Conservation (phyloP, 2,113 vertebrate genomes). For the Connochaetes taurinus region DNA sequence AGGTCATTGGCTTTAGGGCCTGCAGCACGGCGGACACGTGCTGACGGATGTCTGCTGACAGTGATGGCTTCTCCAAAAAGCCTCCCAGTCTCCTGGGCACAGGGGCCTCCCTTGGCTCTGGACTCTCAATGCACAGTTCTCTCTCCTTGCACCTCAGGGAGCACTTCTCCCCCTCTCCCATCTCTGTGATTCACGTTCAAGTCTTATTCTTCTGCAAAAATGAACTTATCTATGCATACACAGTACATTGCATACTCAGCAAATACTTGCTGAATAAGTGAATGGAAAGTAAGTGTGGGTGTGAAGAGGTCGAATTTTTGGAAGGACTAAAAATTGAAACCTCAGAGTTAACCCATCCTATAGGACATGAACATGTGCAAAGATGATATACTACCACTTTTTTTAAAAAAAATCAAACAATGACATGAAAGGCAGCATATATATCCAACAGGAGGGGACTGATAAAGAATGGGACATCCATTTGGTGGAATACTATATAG, state of each 20-base stretch:
- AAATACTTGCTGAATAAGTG: neutral
- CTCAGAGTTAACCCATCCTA: neutral
- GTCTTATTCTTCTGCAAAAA: neutral
- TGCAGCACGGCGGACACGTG: fast-evolving
- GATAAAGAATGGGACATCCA: neutral
- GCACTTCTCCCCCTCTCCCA: neutral
- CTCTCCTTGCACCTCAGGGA: neutral
- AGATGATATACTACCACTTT: neutral
- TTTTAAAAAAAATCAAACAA: neutral
- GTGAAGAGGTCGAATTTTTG: neutral
- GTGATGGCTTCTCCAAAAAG: neutral
- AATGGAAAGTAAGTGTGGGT: neutral
- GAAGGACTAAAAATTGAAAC: neutral
- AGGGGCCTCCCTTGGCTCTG: neutral
- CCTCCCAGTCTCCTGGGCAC: neutral
- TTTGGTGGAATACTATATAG: neutral
- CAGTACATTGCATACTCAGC: neutral
- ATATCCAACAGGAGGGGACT: neutral
- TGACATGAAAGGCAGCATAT: neutral
- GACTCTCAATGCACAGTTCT: neutral
- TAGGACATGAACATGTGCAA: neutral
- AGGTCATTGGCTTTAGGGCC: neutral
- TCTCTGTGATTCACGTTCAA: neutral
- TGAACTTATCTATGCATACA: neutral
- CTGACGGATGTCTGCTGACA: neutral